Evolutionary conservation across 2,113 vertebrate genomes (phyloP), one percentile per base, ranked within the genome.

Genomic region (Cercocebus atys): DNA sequence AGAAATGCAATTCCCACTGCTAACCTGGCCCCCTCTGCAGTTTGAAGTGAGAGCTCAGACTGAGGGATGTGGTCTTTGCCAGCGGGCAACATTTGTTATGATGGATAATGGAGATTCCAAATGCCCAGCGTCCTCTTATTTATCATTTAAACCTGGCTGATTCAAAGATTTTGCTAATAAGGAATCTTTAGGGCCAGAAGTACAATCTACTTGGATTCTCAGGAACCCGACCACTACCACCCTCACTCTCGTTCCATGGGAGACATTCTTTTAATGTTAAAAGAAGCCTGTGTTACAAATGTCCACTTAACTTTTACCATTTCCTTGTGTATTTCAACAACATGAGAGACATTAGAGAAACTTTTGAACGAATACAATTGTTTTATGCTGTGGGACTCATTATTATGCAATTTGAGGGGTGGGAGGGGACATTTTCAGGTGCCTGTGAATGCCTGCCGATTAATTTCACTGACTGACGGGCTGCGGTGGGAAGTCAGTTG

Each of bases 191-290:
- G 76, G 30, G 61, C 40, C 45, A 79, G 72, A 96, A 59, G 81
- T 78, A 16, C 7, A 32, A 25, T 68, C 72, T 87, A 45, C 75
- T 45, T 59, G 35, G 50, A 90, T 35, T 80, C 75, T 73, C 50
- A 52, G 82, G 88, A 61, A 59, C 6, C 20, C 35, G 27, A 80
- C 16, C 17, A 72, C 1, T 70, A 20, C 35, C 47, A 50, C 22
- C 20, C 32, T 52, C 3, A n/a, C 52, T 70, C 22, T 43, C 1
- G 40, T 27, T 93, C 75, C 27, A 16, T 16, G 32, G 35, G 76
- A 84, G 70, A 72, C 57, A 66, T 25, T 86, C 70, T 95, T 73
- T 89, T 92, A 70, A 92, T 68, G 57, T 82, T 80, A 45, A 94
- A 90, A 87, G 83, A 23, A 93, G 73, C 30, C 45, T 23, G 5